Conservation (phyloP, 2,113 vertebrate species). For the Clarias gariepinus region DNA sequence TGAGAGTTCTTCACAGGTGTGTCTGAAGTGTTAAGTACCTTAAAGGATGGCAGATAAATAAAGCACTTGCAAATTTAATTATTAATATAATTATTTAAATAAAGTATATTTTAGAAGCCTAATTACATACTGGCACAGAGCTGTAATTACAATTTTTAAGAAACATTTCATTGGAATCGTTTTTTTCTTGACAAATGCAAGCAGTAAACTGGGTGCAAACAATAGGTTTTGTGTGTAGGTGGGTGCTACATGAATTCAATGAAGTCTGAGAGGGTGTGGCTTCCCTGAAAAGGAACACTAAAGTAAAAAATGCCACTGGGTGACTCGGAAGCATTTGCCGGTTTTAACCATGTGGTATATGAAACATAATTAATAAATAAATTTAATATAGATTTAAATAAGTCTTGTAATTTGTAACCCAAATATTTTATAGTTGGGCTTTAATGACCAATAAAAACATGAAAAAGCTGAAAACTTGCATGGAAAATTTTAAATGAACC, state of each 20-base stretch:
- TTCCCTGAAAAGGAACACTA: neutral
- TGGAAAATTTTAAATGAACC: neutral
- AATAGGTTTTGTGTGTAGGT: neutral
- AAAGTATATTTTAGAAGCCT: neutral
- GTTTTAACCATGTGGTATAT: neutral
- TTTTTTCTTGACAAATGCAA: neutral
- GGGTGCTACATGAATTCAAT: neutral
- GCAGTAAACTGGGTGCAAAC: neutral
- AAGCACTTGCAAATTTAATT: no score
- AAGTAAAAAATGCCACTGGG: neutral
- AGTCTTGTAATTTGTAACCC: neutral
- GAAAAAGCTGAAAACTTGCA: neutral
- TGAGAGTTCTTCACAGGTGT: no score
- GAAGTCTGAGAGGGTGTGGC: neutral
- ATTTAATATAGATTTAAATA: neutral
- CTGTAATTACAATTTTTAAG: neutral
- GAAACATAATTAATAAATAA: neutral
- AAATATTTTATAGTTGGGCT: neutral
- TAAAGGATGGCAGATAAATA: no score
- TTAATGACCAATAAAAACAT: neutral
- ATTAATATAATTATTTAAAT: no score
- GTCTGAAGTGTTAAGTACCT: no score
- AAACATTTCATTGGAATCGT: neutral
- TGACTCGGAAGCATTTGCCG: neutral
- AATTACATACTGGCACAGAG: neutral